Conservation (phyloP, 2,113 vertebrate genomes). For the Dissostichus mawsoni region DNA sequence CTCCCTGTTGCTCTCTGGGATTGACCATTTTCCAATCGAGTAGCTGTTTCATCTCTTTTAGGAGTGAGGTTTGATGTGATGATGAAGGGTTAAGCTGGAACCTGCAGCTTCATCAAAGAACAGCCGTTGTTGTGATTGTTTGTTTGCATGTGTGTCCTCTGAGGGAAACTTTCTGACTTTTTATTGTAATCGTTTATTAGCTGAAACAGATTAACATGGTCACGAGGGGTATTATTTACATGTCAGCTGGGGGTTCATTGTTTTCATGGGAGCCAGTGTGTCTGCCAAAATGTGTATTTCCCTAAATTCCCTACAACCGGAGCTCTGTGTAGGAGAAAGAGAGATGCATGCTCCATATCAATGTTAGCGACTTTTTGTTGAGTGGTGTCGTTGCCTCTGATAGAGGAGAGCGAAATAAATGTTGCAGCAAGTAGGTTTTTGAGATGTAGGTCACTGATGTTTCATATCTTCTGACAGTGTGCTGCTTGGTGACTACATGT, state of each 20-base stretch:
- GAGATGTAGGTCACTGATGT: background rate
- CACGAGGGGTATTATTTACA: conserved; percentile 70
- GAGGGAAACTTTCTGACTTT: conserved; percentile 45
- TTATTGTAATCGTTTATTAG: conserved; percentile 56
- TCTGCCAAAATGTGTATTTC: conserved; percentile 76
- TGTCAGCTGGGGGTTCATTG: conserved; percentile 69
- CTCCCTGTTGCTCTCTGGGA: conserved; percentile 8
- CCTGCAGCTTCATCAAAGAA: conserved; percentile 5
- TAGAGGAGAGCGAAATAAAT: conserved; percentile 7
- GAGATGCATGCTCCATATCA: background rate
- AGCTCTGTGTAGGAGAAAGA: conserved; percentile 35
- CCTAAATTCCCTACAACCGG: conserved; percentile 63
- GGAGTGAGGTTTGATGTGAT: background rate
- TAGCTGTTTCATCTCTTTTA: conserved; percentile 16
- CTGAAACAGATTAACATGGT: conserved; percentile 60
- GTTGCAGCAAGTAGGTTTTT: background rate
- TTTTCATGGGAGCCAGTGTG: conserved; percentile 64
- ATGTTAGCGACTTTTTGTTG: conserved; percentile 20
- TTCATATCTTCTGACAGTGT: conserved; percentile 5
- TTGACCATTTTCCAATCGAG: conserved; percentile 35
- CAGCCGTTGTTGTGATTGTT: background rate
- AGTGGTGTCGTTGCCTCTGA: conserved; percentile 25
- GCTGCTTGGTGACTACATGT: background rate
- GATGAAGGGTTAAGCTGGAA: conserved; percentile 15
- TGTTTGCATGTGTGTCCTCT: conserved; percentile 15